Evolutionary conservation across 2,113 vertebrate genomes (phyloP), one percentile per base, ranked within the genome.

Genomic region (Isurus oxyrinchus): DNA sequence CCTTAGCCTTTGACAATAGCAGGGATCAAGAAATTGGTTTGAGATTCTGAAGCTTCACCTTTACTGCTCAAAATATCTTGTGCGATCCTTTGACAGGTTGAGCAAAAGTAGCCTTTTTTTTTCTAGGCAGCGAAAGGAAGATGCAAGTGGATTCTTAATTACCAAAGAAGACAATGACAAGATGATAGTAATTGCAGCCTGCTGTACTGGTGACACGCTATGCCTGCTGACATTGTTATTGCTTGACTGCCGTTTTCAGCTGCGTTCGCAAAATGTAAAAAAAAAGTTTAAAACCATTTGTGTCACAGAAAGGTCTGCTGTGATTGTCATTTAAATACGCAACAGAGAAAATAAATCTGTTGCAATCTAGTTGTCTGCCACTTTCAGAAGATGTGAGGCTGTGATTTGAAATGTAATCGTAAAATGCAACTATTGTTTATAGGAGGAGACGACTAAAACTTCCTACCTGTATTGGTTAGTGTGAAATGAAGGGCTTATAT

Each of bases 111-210:
- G 97, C 97, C 79, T 95, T 96, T 96, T 97, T 97, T 97, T 49
- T 49, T 49, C 96, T 96, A 96, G 96, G 97, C 91, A 49, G 88
- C 96, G 96, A 95, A 96, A 97, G 88, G 72, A 94, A 96, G 95
- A 94, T 95, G 91, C 96, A 96, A 97, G 97, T 97, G 97, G 97
- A 97, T 96, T 97, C 96, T 96, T 97, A 97, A 97, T 97, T 96
- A 97, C 69, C 95, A 96, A 96, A 84, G 96, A 95, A 96, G 96
- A 96, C 81, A 0, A 90, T 96, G 96, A 97, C 88, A 55, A 95
- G 66, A 63, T 67, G 69, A 96, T 87, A 8, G 87, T 96, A 96
- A 96, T 96, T 91, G 96, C 59, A 96, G 95, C 63, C 95, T 96
- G 84, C 87, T 72, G 53, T 67, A 53, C 19, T 79, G 40, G 23